Evolutionary conservation across 2,888 invertebrate genomes (phyloP).

Genomic region (Lepetodrilus schrolli): DNA sequence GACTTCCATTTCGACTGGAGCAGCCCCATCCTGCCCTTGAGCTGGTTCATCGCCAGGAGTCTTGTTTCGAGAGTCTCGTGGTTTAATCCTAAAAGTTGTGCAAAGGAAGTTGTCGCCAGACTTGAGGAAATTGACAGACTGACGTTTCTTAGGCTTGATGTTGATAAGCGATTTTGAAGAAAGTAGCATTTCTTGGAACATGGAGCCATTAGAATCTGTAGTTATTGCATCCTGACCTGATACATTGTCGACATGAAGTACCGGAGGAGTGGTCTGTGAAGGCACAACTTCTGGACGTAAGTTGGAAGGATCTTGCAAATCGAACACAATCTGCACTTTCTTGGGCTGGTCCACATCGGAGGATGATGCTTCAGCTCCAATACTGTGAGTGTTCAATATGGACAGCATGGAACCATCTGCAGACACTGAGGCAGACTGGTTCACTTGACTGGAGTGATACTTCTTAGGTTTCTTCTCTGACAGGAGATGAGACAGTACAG

Average conservation of each 20-base stretch:
- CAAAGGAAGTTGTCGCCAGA: constrained; percentile 61
- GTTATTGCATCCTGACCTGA: not conserved
- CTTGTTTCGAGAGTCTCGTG: constrained; percentile 24
- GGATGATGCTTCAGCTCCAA: constrained; percentile 10
- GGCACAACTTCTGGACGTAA: not conserved
- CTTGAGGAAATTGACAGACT: constrained; percentile 59
- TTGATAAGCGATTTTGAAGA: constrained; percentile 60
- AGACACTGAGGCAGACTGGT: constrained; percentile 2
- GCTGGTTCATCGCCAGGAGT: not conserved
- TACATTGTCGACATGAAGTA: not conserved
- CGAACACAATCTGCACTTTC: not conserved
- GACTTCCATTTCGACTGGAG: not conserved
- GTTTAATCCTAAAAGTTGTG: constrained; percentile 60
- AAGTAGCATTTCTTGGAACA: constrained; percentile 65
- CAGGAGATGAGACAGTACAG: constrained; percentile 57
- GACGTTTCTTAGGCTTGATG: constrained; percentile 57
- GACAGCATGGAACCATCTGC: constrained; percentile 23
- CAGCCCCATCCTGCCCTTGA: not conserved
- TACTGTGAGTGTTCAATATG: constrained; percentile 12
- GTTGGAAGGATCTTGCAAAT: not conserved
- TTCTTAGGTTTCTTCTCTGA: constrained; percentile 45
- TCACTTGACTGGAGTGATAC: constrained; percentile 21
- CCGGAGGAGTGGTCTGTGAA: not conserved
- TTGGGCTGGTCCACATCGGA: not conserved
- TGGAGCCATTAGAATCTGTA: constrained; percentile 39